Evolutionary conservation across 2,113 vertebrate species (phyloP).

Genomic region (Cygnus atratus): DNA sequence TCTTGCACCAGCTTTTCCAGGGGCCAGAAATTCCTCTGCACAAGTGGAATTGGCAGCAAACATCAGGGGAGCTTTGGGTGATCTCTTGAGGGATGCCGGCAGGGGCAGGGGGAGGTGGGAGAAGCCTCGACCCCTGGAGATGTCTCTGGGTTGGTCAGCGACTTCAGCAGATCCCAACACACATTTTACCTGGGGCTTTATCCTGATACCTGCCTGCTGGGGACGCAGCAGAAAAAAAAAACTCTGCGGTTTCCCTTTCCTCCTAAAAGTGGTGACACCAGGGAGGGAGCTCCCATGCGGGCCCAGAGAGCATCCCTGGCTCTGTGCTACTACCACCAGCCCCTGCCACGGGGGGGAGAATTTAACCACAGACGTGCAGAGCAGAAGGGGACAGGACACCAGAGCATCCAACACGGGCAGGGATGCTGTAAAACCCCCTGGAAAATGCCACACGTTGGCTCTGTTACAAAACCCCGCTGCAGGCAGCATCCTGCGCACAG

Average conservation of each 20-base stretch:
- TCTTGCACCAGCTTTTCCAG: not conserved
- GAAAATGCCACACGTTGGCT: not conserved
- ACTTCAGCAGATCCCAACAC: not conserved
- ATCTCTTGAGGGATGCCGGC: not conserved
- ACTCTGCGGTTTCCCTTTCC: too few species aligned
- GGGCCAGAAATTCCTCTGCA: not conserved
- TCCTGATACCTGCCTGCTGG: not conserved
- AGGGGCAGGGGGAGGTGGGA: not conserved
- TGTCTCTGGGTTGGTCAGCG: not conserved
- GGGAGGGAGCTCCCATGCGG: too few species aligned
- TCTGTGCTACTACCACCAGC: not conserved
- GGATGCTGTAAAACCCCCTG: rapidly evolving
- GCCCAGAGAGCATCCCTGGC: too few species aligned
- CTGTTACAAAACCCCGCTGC: rapidly evolving
- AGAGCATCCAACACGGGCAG: rapidly evolving
- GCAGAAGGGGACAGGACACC: rapidly evolving
- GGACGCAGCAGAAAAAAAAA: too few species aligned
- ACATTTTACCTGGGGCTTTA: not conserved
- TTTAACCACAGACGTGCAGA: rapidly evolving
- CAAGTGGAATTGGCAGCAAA: not conserved
- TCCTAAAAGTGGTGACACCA: too few species aligned
- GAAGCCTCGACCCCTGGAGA: not conserved
- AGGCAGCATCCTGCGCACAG: too few species aligned
- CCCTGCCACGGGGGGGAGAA: rapidly evolving
- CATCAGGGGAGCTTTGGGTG: not conserved